Base-by-base conservation (phyloP, 2,113 vertebrate species). In the Bujurquina vittata region DNA sequence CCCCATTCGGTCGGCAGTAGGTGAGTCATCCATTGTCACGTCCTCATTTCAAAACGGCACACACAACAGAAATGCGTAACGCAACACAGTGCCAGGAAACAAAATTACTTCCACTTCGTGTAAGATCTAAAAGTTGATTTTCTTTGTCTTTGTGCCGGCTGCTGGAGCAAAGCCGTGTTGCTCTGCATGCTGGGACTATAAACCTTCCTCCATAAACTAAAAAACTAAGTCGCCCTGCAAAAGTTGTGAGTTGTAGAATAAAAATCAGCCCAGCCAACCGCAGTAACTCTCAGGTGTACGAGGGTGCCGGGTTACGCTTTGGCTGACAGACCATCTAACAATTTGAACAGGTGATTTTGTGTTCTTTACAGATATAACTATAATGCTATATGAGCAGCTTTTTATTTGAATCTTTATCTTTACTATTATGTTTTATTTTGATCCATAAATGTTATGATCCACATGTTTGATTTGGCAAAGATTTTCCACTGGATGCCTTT, bases 71-170 rank as follows among this genome's bases (percentile, higher is more conserved):
- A 3, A 49, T 49, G 63, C 22, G 18, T 29, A 49, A 69, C 46
- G 22, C 40, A 49, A 29, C 40, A 7, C 2, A 49, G 63, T 29
- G 63, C 40, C 63, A 69, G 49, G 49, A 69, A 7, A 67, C 37
- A 26, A 46, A 46, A 69, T 69, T 29, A 49, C 40, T 69, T 69
- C 63, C 63, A 69, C 63, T 29, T 49, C 63, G 4, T 49, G 63
- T 69, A 29, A 18, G 40, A 49, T 5, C 20, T 18, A 20, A 69
- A 49, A 29, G 63, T 37, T 0, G 1, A 69, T 18, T 46, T 46
- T 46, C 40, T 69, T 69, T 26, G 63, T 49, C 1, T 29, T 23
- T 0, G 14, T 67, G 37, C 46, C 1, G 22, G 62, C 62, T 2
- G 37, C 22, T 67, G 4, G 22, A 67, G 62, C 14, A 26, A 67